Base-by-base conservation (phyloP, 2,113 vertebrate species). In the Rhynchopsitta pachyrhyncha region DNA sequence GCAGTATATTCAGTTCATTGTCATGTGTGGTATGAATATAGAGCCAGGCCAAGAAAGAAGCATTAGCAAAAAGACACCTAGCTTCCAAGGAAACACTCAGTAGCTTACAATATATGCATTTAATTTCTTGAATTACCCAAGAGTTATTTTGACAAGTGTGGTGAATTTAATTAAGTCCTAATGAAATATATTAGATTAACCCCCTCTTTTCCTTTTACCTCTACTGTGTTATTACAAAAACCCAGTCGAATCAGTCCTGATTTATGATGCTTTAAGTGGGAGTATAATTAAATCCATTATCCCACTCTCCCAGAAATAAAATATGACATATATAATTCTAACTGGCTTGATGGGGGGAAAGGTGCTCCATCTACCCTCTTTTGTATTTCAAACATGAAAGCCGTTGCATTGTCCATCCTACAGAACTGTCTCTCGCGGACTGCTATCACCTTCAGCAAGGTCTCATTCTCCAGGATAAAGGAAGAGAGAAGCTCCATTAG, bases 271-370 rank as follows among this genome's bases (percentile, higher is more conserved):
- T 52, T 68, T 55, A 89, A 79, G 17, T 24, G 33, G 19, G 2
- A 86, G 37, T 67, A 50, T 52, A 86, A 89, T 89, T 70, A 89
- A 93, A 96, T 64, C 42, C 42, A 76, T 75, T 91, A 87, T 22
- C 57, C 33, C 17, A 29, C 39, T 71, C 42, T 50, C 66, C 11
- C 46, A 94, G 68, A 81, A 92, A 83, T n/a, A 70, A 68, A 60
- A 8, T 49, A 22, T 23, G 16, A 73, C 57, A 59, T 31, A 46
- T 49, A 73, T 17, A 49, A 94, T 67, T 81, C 37, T 77, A 41
- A 70, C 39, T n/a, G 27, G 27, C 28, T 91, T 39, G 39, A 42
- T 33, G 52, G 55, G n/a, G 35, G 69, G 24, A 27, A 79, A 69
- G 70, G 74, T 8, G 67, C 14, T 66, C 49, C 37, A 53, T 33